Percentiles rank a stretch among this genome's conserved stretches.
Evolutionary conservation across 2,888 invertebrate genomes (phyloP).

Genomic region (Holacanthella duospinosa): DNA sequence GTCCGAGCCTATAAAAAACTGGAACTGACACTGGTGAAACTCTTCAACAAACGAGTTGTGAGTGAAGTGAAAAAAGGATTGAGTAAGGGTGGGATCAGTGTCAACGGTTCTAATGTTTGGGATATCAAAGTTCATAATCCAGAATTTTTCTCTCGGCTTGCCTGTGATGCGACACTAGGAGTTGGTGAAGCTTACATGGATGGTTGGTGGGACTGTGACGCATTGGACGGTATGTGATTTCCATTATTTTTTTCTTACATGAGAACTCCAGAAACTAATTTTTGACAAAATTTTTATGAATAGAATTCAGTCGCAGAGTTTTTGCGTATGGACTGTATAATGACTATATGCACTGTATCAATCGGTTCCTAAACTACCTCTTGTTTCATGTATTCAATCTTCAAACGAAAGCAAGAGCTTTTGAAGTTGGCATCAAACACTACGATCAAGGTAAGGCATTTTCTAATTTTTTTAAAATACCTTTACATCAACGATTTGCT

Average conservation of each 20-base stretch:
- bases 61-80: not conserved
- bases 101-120: slow-evolving; percentile 10
- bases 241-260: no score
- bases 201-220: slow-evolving; percentile 19
- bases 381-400: slow-evolving; percentile 15
- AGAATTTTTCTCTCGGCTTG: slow-evolving; percentile 11
- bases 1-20: slow-evolving; percentile 1
- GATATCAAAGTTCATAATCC: slow-evolving; percentile 14
- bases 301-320: slow-evolving; percentile 10
- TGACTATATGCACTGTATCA: not conserved
- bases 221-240: no score
- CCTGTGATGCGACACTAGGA: slow-evolving; percentile 13
- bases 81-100: not conserved
- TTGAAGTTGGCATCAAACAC: slow-evolving; percentile 18
- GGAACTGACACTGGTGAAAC: not conserved
- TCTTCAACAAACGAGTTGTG: not conserved
- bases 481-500: not conserved
- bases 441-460: slow-evolving; percentile 17
- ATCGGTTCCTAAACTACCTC: slow-evolving; percentile 11
- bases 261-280: no score
- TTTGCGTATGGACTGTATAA: slow-evolving; percentile 9
- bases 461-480: not conserved
- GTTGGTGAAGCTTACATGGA: slow-evolving; percentile 20
- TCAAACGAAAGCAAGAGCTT: slow-evolving; percentile 13
- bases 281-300: no score